Evolutionary conservation across 1,140 invertebrate genomes (phyloP).

Genomic region (Halesus radiatus): DNA sequence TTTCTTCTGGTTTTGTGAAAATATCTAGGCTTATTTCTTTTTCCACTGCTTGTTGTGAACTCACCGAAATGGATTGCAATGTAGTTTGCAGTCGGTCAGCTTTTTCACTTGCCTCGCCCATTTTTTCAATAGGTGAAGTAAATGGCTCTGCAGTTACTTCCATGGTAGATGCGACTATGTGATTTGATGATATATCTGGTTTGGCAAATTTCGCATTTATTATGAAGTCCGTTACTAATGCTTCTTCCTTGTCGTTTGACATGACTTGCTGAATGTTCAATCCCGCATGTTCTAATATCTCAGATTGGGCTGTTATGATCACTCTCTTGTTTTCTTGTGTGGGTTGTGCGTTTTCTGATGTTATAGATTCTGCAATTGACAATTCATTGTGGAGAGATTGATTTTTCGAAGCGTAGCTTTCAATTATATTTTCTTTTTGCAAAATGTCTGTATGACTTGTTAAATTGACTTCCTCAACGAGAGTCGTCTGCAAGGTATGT

Average conservation of each 20-base stretch:
- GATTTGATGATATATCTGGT: constrained; percentile 47
- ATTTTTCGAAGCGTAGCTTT: constrained; percentile 66
- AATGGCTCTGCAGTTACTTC: constrained; percentile 44
- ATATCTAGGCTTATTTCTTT: constrained; percentile 57
- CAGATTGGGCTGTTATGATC: constrained; percentile 65
- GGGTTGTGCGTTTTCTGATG: constrained; percentile 65
- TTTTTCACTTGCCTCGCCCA: constrained; percentile 40
- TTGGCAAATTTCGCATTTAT: constrained; percentile 59
- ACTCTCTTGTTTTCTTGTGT: constrained; percentile 62
- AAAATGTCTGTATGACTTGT: constrained; percentile 69
- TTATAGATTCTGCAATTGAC: constrained; percentile 69
- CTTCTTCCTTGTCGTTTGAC: constrained; percentile 71
- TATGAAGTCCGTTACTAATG: constrained; percentile 67
- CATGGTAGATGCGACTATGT: constrained; percentile 46
- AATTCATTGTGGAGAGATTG: constrained; percentile 70
- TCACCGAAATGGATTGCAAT: constrained; percentile 43
- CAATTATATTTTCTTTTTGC: constrained; percentile 60
- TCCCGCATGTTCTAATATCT: constrained; percentile 68
- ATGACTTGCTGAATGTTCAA: constrained; percentile 70
- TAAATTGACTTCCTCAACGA: constrained; percentile 73
- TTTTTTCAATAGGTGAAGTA: constrained; percentile 37
- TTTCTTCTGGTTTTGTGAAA: constrained; percentile 57
- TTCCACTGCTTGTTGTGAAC: constrained; percentile 47
- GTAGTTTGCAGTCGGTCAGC: constrained; percentile 45
- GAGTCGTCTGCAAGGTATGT: constrained; percentile 71